A percentile compares a stretch with the other conserved stretches of the same genome.
These are phyloP conservation scores for Cyanistes caeruleus DNA, from an alignment of 2,113 vertebrate species.

Conservation along the genomic window DNA sequence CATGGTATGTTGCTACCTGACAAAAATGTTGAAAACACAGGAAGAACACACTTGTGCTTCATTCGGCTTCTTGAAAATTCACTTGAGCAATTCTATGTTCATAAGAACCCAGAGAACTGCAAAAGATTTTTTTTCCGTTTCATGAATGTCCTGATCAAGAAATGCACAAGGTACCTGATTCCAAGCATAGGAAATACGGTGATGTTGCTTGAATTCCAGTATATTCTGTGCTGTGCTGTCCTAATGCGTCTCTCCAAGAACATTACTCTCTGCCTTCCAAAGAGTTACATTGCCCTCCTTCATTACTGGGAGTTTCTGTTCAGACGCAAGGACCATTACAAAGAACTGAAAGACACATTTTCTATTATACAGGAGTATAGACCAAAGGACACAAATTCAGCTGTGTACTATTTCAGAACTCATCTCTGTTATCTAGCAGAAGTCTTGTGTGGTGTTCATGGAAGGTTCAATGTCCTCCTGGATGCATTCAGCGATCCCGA, in stretches of 20 bases:
- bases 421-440: constrained; percentile 75
- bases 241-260: constrained; percentile 72
- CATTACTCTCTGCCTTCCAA: constrained; percentile 74
- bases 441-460: constrained; percentile 73
- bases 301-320: constrained; percentile 81
- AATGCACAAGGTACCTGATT: constrained; percentile 65
- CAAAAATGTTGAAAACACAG: constrained; percentile 15
- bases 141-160: constrained; percentile 79
- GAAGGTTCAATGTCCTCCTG: constrained; percentile 74
- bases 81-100: constrained; percentile 72
- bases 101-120: constrained; percentile 70
- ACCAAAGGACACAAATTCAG: constrained; percentile 59
- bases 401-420: constrained; percentile 62
- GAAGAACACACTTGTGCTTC: constrained; percentile 75
- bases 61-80: constrained; percentile 78
- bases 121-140: constrained; percentile 80
- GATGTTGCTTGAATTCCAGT: constrained; percentile 80
- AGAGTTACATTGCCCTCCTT: constrained; percentile 79
- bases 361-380: constrained; percentile 78
- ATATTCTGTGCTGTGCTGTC: constrained; percentile 73
- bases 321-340: constrained; percentile 40
- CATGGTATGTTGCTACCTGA: constrained; percentile 78
- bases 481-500: constrained; percentile 71
- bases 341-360: constrained; percentile 60
- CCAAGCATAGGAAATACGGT: constrained; percentile 77